These are phyloP conservation scores for Rhincodon typus DNA, from an alignment of 2,797 vertebrate genomes.

Conservation along the genomic window DNA sequence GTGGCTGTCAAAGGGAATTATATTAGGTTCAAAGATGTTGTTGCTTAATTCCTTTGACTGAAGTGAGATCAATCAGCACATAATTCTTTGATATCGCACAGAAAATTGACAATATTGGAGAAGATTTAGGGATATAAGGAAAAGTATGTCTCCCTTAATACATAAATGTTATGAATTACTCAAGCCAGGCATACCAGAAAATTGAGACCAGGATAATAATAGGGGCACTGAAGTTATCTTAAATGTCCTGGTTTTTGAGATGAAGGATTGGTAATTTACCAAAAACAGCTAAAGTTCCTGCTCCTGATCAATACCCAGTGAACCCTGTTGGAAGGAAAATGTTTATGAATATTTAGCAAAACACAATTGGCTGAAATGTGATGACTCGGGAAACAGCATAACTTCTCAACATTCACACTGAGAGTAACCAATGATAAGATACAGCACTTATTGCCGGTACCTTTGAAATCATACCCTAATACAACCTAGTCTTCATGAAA, in stretches of 20 bases:
- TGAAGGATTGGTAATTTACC: neutral
- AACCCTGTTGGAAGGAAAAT: neutral
- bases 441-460: neutral
- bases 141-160: neutral
- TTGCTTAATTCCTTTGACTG: neutral
- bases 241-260: neutral
- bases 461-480: neutral
- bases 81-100: neutral
- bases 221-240: neutral
- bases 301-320: neutral
- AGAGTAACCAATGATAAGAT: neutral
- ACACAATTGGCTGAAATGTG: neutral
- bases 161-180: neutral
- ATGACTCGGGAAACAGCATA: neutral
- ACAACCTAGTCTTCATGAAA: neutral
- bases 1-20: neutral
- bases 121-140: neutral
- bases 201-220: neutral
- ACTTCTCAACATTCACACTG: neutral
- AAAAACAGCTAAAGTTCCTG: neutral
- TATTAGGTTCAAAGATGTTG: neutral
- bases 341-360: neutral
- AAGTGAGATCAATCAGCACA: neutral
- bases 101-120: neutral
- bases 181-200: neutral